Conservation (phyloP, 2,888 invertebrate genomes). For the Lamproptera curius region DNA sequence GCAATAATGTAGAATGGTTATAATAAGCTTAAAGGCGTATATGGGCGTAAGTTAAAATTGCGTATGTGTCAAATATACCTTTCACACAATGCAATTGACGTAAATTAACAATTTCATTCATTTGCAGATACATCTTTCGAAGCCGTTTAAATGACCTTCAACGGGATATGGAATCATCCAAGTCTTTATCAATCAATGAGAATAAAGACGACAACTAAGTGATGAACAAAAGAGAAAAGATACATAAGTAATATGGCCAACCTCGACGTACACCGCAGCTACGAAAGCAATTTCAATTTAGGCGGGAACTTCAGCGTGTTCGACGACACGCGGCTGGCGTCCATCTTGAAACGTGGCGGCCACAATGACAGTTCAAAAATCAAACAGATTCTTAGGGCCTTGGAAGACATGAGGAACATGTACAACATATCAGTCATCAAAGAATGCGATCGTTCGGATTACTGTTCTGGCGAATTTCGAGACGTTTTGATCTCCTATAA, state of each 20-base stretch:
- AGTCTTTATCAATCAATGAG: background rate
- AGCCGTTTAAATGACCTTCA: background rate
- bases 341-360: constrained; percentile 43
- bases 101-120: too few relatives aligned
- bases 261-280: constrained; percentile 44
- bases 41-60: too few relatives aligned
- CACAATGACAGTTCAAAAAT: constrained; percentile 47
- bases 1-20: too few relatives aligned
- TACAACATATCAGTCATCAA: constrained; percentile 55
- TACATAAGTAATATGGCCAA: constrained; percentile 49
- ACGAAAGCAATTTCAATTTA: constrained; percentile 26
- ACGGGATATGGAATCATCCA: background rate
- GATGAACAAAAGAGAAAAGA: constrained; percentile 45
- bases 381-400: constrained; percentile 52
- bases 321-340: constrained; percentile 54
- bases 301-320: constrained; percentile 47
- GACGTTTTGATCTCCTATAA: constrained; percentile 82
- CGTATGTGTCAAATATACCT: too few relatives aligned
- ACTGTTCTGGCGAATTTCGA: constrained; percentile 79
- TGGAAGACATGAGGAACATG: constrained; percentile 56
- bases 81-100: too few relatives aligned
- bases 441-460: constrained; percentile 62
- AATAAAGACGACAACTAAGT: constrained; percentile 36
- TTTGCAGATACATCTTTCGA: constrained; percentile 2
- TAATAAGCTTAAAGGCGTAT: too few relatives aligned